A percentile compares a stretch with the other conserved stretches of the same genome.
Conservation (phyloP, 2,888 invertebrate species). For the Mayetiola destructor region DNA sequence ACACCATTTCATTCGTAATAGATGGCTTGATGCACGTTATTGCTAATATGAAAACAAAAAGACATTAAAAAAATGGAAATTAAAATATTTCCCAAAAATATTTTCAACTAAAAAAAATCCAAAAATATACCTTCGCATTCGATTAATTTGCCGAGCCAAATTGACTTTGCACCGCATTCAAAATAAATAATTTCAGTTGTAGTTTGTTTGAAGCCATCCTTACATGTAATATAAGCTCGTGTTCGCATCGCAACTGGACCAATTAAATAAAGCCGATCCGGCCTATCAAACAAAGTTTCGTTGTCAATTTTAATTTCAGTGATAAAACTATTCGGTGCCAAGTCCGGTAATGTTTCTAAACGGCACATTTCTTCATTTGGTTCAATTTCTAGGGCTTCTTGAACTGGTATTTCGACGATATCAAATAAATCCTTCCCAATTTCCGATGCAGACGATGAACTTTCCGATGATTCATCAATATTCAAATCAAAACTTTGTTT, state of each 20-base stretch:
- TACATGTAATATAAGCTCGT: not conserved
- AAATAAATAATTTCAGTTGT: not conserved
- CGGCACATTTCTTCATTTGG: not conserved
- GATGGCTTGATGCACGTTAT: conserved; percentile 32
- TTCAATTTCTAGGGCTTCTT: not conserved
- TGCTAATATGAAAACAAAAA: too few species aligned
- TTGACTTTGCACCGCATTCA: not conserved
- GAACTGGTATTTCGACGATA: too few species aligned
- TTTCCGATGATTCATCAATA: not conserved
- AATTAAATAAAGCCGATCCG: not conserved
- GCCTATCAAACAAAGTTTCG: not conserved
- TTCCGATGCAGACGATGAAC: too few species aligned
- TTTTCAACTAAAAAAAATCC: not conserved
- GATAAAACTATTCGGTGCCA: not conserved
- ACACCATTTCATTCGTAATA: conserved; percentile 27
- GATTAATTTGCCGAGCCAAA: not conserved
- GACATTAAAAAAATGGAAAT: too few species aligned
- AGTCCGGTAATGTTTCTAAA: not conserved
- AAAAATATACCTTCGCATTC: not conserved
- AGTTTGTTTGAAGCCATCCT: not conserved
- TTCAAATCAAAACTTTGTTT: not conserved
- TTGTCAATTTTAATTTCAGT: not conserved
- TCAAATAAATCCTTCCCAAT: too few species aligned
- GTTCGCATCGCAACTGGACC: not conserved
- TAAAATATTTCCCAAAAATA: not conserved